These are phyloP conservation scores for Dromaius novaehollandiae DNA, from an alignment of 2,113 vertebrate genomes.

Conservation along the genomic window DNA sequence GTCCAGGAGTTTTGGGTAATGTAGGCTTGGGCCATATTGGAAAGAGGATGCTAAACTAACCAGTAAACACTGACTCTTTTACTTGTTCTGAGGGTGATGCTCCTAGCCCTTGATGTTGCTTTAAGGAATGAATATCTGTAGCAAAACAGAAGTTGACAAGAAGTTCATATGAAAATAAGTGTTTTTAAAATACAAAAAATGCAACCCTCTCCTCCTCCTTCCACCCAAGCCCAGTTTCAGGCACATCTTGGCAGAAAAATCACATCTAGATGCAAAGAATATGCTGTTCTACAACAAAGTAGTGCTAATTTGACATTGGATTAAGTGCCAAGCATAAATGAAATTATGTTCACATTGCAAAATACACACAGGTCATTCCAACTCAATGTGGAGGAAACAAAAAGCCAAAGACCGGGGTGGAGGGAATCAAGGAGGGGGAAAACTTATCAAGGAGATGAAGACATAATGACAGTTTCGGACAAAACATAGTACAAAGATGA, in stretches of 20 bases:
- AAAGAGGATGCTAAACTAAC: neutral
- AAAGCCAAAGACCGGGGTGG: neutral
- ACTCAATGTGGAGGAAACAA: neutral
- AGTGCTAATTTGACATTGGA: neutral
- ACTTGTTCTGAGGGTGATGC: neutral
- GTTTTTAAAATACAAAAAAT: neutral
- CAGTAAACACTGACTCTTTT: neutral
- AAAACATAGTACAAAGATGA: neutral
- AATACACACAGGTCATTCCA: neutral
- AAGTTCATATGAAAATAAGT: neutral
- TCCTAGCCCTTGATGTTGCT: neutral
- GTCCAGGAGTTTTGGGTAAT: neutral
- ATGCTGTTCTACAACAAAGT: neutral
- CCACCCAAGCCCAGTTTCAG: neutral
- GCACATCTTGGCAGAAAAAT: neutral
- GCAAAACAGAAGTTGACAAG: neutral
- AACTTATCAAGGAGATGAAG: neutral
- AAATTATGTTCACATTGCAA: neutral
- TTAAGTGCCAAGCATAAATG: neutral
- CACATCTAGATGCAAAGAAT: neutral
- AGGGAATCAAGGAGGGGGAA: neutral
- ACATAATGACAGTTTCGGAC: constrained; percentile 3
- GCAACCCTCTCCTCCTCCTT: neutral
- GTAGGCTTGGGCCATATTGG: no score
- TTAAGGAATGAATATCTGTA: neutral